Percentiles rank a stretch among this genome's conserved stretches.
Evolutionary conservation across 2,888 invertebrate genomes (phyloP).

Genomic region (Campaea margaritaria): DNA sequence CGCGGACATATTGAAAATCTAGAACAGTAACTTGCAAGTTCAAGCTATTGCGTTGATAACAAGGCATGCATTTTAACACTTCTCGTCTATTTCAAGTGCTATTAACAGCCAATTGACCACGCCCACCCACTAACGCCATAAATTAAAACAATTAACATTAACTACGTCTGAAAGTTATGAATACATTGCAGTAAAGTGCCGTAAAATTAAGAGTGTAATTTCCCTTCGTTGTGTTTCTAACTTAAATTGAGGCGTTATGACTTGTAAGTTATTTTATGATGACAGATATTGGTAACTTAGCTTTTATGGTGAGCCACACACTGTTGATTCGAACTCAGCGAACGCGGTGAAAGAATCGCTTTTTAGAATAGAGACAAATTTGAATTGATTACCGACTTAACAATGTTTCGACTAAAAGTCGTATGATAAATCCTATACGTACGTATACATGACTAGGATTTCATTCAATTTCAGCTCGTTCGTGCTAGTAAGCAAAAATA

Average conservation of each 20-base stretch:
- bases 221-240: conserved; percentile 8
- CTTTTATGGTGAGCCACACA: too few relatives aligned
- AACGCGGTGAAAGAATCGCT: too few relatives aligned
- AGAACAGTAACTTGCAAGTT: not conserved
- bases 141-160: conserved; percentile 73
- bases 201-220: conserved; percentile 17
- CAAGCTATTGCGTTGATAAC: conserved; percentile 5
- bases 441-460: too few relatives aligned
- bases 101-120: conserved; percentile 65
- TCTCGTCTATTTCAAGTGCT: conserved; percentile 52
- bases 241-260: conserved; percentile 1
- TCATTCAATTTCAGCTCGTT: too few relatives aligned
- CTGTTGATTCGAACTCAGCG: too few relatives aligned
- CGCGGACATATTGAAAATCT: not conserved
- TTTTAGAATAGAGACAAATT: too few relatives aligned
- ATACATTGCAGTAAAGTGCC: conserved; percentile 31
- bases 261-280: too few relatives aligned
- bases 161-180: conserved; percentile 42
- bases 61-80: conserved; percentile 14
- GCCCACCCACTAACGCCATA: conserved; percentile 70
- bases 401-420: too few relatives aligned
- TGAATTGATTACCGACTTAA: too few relatives aligned
- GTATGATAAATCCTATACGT: too few relatives aligned
- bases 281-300: too few relatives aligned
- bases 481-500: too few relatives aligned